Percentiles rank a stretch among this genome's conserved stretches.
These are phyloP conservation scores for Boloria euphrosyne DNA, from an alignment of 2,888 invertebrate species.

Conservation along the genomic window DNA sequence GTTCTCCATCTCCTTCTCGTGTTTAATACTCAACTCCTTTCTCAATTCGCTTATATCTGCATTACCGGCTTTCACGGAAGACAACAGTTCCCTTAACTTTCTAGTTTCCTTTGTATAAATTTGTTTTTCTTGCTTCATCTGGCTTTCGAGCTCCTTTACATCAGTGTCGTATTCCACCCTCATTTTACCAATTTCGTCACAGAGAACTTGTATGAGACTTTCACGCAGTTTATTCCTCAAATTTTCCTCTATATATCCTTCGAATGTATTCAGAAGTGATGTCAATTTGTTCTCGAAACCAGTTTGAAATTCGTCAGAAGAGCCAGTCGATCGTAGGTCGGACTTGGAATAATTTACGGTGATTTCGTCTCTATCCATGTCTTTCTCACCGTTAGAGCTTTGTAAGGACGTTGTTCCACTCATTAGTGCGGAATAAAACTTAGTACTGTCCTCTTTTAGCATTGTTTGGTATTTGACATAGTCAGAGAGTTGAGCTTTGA, in stretches of 20 bases:
- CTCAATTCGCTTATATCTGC: conserved; percentile 80
- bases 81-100: conserved; percentile 78
- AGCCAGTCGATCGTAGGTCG: conserved; percentile 63
- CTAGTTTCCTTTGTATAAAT: conserved; percentile 79
- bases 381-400: conserved; percentile 73
- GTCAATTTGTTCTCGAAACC: conserved; percentile 67
- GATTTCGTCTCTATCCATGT: conserved; percentile 78
- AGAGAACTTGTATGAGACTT: conserved; percentile 79
- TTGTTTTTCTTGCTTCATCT: conserved; percentile 82
- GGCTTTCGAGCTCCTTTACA: conserved; percentile 65
- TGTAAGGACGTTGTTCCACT: conserved; percentile 66
- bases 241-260: conserved; percentile 68
- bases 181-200: conserved; percentile 78
- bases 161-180: conserved; percentile 69
- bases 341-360: conserved; percentile 72
- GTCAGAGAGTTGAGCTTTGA: conserved; percentile 73
- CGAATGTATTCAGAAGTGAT: conserved; percentile 61
- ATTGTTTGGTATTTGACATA: conserved; percentile 72
- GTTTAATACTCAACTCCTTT: conserved; percentile 84
- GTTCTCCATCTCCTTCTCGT: conserved; percentile 90
- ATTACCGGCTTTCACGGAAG: conserved; percentile 82
- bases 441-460: conserved; percentile 71
- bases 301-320: conserved; percentile 66
- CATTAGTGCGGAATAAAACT: conserved; percentile 72
- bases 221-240: conserved; percentile 74